Base-by-base conservation (phyloP, 1,140 invertebrate genomes). In the Riptortus pedestris region DNA sequence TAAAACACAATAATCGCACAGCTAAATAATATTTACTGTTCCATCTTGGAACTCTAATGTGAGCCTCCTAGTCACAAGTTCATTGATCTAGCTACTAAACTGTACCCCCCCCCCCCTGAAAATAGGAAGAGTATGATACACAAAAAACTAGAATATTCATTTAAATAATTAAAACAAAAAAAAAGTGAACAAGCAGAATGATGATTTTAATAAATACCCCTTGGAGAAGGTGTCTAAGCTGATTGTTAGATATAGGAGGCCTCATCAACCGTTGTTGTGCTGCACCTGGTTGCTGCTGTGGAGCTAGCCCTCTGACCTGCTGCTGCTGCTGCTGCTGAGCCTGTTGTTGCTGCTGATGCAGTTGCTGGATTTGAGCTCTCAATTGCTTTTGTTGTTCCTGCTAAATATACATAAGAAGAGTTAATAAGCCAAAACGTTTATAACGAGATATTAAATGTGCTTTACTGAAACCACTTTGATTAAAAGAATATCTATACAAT, bases 181-280 rank as follows among this genome's bases (percentile, higher is more conserved):
- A n/a, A n/a, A 20, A 24, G 24, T 51, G 4, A 51, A 20, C 11
- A 24, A 51, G 11, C 48, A 2, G 18, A n/a, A 51, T 9, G 51
- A 9, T n/a, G n/a, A n/a, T n/a, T n/a, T n/a, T n/a, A n/a, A n/a
- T n/a, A n/a, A n/a, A n/a, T 75, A 85, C 83, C 72, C 85, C 83
- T 73, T 86, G 84, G 2, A 86, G 75, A 22, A 86, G 74, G 74
- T 85, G 82, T 26, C 84, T 73, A 26, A 86, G 72, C n/a, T 83
- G 79, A 74, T 82, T 84, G 67, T 81, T 84, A 0, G 77, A 66
- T 70, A 83, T 80, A 20, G 83, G 83, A 52, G 83, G 76, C 74
- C 85, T 82, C 74, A 86, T 80, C 69, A 83, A 75, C 63, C 82
- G 81, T 26, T 78, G 68, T 64, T 75, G 69, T 75, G 72, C 65